Conservation (phyloP, 2,113 vertebrate genomes). For the Ranitomeya variabilis region DNA sequence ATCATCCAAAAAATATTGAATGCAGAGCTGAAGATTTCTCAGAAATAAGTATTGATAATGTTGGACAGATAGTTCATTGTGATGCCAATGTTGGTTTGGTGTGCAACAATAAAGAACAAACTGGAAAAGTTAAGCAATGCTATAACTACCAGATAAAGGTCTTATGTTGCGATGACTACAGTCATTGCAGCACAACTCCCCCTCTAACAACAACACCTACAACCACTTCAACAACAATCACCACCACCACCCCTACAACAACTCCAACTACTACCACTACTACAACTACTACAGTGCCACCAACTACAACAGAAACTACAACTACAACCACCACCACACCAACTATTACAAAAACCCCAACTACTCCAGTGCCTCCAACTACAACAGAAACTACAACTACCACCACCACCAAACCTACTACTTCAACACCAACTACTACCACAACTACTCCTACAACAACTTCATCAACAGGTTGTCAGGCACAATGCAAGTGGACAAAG, state of each 20-base stretch:
- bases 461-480: not conserved
- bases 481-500: slow-evolving; percentile 31
- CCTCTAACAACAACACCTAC: not conserved
- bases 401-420: not conserved
- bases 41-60: not conserved
- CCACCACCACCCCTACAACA: not conserved
- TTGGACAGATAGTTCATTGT: slow-evolving; percentile 69
- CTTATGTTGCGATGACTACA: slow-evolving; percentile 66
- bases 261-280: not conserved
- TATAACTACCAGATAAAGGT: slow-evolving; percentile 69
- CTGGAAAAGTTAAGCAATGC: slow-evolving; percentile 64
- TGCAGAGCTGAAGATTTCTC: slow-evolving; percentile 67
- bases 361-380: not conserved
- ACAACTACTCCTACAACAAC: not conserved
- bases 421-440: not conserved
- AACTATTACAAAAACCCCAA: not conserved
- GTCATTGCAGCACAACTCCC: slow-evolving; percentile 41
- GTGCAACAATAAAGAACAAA: slow-evolving; percentile 70
- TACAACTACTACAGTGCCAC: not conserved
- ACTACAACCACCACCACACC: not conserved
- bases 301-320: not conserved
- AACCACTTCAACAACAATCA: not conserved
- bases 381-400: not conserved
- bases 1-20: slow-evolving; percentile 65
- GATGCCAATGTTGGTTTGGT: slow-evolving; percentile 62